Conservation (phyloP, 64 coral and sea anemone genomes). For the Hydrozoanthus tunicans region DNA sequence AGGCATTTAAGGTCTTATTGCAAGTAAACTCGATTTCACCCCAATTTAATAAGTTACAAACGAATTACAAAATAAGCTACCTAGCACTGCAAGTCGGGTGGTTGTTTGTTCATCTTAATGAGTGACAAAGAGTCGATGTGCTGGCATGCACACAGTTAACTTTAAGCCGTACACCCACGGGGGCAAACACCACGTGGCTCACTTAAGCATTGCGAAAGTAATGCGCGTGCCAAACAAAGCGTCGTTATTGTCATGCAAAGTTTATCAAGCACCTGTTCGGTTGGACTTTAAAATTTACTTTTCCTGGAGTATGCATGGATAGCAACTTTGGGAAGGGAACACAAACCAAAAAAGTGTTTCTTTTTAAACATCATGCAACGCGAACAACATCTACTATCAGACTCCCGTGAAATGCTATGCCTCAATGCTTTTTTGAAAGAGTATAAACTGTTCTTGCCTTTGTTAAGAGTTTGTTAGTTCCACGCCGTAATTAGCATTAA, state of each 20-base stretch:
- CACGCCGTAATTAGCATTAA: slow-evolving; percentile 8
- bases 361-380: background rate
- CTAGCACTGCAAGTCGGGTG: background rate
- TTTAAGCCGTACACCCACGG: background rate
- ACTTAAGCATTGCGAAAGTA: slow-evolving; percentile 40
- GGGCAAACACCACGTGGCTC: slow-evolving; percentile 26
- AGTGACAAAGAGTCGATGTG: slow-evolving; percentile 29
- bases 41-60: background rate
- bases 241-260: slow-evolving; percentile 36
- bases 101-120: background rate
- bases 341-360: background rate
- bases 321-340: background rate
- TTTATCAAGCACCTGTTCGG: background rate
- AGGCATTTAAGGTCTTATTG: background rate
- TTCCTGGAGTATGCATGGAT: background rate
- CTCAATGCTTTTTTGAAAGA: background rate
- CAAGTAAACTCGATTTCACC: background rate
- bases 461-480: slow-evolving; percentile 6
- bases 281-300: background rate
- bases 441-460: background rate
- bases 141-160: slow-evolving; percentile 15
- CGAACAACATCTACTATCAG: background rate
- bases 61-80: background rate
- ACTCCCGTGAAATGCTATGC: background rate
- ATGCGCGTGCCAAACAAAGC: slow-evolving; percentile 17